A percentile compares a stretch with the other conserved stretches of the same genome.
These are phyloP conservation scores for Ectemnius lituratus DNA, from an alignment of 2,888 invertebrate species.

Conservation along the genomic window DNA sequence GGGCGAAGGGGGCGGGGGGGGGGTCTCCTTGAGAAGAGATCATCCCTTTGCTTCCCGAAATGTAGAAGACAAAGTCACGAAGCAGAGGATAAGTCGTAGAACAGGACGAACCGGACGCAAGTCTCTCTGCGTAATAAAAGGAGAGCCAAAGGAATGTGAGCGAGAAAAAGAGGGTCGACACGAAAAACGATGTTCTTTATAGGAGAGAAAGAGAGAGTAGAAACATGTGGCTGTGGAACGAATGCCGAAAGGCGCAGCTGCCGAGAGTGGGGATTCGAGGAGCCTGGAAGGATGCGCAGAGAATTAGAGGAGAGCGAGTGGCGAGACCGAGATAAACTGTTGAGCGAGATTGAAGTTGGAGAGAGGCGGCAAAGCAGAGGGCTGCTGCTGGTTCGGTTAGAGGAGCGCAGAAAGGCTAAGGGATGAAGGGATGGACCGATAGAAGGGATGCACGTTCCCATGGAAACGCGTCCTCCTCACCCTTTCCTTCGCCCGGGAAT, in stretches of 20 bases:
- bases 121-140: neutral
- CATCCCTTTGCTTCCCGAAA: neutral
- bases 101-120: neutral
- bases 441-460: constrained; percentile 71
- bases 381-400: neutral
- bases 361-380: constrained; percentile 9
- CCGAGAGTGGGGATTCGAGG: constrained; percentile 19
- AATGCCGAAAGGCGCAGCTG: constrained; percentile 17
- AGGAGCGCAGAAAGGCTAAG: constrained; percentile 21
- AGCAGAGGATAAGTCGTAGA: neutral
- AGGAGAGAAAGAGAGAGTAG: constrained; percentile 8
- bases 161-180: neutral
- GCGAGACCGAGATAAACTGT: constrained; percentile 34
- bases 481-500: constrained; percentile 50
- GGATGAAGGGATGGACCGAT: constrained; percentile 58
- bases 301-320: neutral
- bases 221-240: constrained; percentile 30
- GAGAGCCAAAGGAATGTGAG: neutral
- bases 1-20: constrained; percentile 3
- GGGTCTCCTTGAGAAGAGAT: too few relatives aligned
- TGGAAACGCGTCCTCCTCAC: constrained; percentile 72
- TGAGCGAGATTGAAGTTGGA: neutral
- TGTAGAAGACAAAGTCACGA: neutral
- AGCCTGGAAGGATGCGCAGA: constrained; percentile 9
- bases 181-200: neutral